Evolutionary conservation across 2,113 vertebrate species (phyloP).

Genomic region (Columba livia): DNA sequence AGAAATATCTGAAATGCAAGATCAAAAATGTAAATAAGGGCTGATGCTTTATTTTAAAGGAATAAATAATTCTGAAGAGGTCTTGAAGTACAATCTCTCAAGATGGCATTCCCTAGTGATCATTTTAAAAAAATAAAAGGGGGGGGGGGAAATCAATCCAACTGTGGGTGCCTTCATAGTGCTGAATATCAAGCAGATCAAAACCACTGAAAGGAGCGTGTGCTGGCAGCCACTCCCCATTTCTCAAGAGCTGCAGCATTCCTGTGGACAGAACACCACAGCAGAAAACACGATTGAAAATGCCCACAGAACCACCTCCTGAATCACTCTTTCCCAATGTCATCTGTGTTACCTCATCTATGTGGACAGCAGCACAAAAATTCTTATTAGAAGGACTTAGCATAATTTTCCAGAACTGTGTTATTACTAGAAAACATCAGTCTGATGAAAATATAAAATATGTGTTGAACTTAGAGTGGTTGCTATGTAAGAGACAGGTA

Average conservation of each 20-base stretch:
- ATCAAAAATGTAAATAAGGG: not conserved
- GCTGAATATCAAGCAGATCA: not conserved
- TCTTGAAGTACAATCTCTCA: not conserved
- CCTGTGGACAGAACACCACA: not conserved
- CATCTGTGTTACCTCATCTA: not conserved
- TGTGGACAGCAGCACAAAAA: not conserved
- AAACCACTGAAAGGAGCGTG: not conserved
- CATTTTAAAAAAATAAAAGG: not conserved
- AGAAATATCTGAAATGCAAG: not conserved
- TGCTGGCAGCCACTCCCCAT: rapidly evolving
- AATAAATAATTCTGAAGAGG: not conserved
- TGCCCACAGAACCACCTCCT: not conserved
- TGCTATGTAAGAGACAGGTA: not conserved
- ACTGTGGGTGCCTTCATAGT: not conserved
- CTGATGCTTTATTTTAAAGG: not conserved
- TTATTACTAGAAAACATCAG: not conserved
- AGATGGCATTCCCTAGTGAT: not conserved
- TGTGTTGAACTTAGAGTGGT: not conserved
- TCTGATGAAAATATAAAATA: not conserved
- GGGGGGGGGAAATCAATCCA: not conserved
- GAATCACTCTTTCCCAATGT: not conserved
- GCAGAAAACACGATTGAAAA: not conserved
- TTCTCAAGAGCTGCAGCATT: not conserved
- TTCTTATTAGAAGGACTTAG: not conserved
- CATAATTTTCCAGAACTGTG: not conserved